Evolutionary conservation across 23 tunicate genomes (phyloP).

Genomic region (Ciona savignyi): DNA sequence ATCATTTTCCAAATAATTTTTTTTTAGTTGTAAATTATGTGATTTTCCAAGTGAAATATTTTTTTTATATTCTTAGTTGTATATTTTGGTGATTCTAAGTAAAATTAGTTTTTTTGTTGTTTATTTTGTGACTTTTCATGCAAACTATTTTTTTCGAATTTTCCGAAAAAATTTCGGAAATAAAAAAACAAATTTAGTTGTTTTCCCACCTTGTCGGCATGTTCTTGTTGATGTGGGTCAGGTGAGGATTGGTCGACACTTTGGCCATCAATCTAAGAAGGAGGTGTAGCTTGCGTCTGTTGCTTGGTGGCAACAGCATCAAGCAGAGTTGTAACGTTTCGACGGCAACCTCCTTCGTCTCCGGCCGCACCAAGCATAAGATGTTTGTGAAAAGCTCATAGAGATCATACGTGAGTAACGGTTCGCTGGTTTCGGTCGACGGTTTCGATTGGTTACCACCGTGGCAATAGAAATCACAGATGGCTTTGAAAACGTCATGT

Average conservation of each 20-base stretch:
- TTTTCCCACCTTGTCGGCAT: conserved; percentile 27
- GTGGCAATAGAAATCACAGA: conserved; percentile 45
- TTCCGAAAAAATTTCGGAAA: too few species aligned
- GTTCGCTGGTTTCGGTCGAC: conserved; percentile 12
- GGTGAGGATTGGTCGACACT: conserved; percentile 35
- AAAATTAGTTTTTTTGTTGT: too few species aligned
- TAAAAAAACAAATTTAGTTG: too few species aligned
- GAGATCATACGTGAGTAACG: conserved; percentile 35
- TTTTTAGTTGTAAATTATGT: too few species aligned
- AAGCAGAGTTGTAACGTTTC: conserved; percentile 31
- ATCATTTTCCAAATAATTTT: too few species aligned
- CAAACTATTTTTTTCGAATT: too few species aligned
- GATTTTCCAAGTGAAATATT: too few species aligned
- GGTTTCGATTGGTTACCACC: background rate
- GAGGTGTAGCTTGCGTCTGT: conserved; percentile 59
- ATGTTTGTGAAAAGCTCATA: conserved; percentile 60
- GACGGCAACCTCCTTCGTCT: conserved; percentile 32
- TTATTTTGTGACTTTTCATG: too few species aligned
- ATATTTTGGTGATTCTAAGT: too few species aligned
- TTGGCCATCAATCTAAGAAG: conserved; percentile 45
- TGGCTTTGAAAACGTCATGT: conserved; percentile 52
- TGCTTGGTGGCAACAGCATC: conserved; percentile 42
- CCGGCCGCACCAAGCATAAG: conserved; percentile 32
- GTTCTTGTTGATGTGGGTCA: conserved; percentile 13
- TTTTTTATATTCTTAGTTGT: too few species aligned